phyloP scores from a whole-genome alignment of 53 echinoderm and acorn worm species.

The Holothuria leucospilota region DNA sequence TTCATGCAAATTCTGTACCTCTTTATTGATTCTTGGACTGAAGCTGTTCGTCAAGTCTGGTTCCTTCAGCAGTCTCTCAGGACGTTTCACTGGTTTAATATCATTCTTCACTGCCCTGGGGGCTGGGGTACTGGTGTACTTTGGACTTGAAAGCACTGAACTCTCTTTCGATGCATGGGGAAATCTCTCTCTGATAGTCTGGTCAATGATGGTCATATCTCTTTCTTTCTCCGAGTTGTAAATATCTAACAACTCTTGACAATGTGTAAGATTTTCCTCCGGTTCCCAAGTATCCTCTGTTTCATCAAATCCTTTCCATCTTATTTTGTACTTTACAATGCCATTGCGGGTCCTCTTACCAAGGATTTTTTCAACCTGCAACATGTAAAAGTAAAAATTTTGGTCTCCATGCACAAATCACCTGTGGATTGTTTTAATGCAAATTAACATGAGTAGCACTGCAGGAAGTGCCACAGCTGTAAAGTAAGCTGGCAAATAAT shows the following conservation, averaged over 20 bases:
- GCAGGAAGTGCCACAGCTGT: no score
- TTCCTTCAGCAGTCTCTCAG: no score
- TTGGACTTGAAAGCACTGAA: not conserved
- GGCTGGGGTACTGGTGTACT: constrained; percentile 29
- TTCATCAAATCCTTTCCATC: constrained; percentile 71
- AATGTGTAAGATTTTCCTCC: constrained; percentile 63
- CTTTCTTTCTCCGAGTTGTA: constrained; percentile 43
- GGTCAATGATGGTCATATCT: constrained; percentile 13
- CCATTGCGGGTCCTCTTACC: constrained; percentile 43
- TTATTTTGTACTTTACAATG: constrained; percentile 48
- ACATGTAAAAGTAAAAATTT: no score
- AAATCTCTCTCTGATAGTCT: not conserved
- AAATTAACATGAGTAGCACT: no score
- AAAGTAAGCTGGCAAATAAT: no score
- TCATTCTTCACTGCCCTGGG: no score
- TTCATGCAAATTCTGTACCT: no score
- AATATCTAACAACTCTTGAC: constrained; percentile 40
- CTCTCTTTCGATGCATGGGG: not conserved
- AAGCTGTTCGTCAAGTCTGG: no score
- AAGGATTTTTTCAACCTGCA: constrained; percentile 37
- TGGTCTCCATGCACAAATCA: no score
- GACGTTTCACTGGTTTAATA: no score
- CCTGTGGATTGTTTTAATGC: no score
- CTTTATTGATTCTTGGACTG: no score
- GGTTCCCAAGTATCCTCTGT: constrained; percentile 74